A percentile compares a stretch with the other conserved stretches of the same genome.
These are phyloP conservation scores for Ascaphus truei DNA, from an alignment of 2,113 vertebrate species.

Conservation along the genomic window DNA sequence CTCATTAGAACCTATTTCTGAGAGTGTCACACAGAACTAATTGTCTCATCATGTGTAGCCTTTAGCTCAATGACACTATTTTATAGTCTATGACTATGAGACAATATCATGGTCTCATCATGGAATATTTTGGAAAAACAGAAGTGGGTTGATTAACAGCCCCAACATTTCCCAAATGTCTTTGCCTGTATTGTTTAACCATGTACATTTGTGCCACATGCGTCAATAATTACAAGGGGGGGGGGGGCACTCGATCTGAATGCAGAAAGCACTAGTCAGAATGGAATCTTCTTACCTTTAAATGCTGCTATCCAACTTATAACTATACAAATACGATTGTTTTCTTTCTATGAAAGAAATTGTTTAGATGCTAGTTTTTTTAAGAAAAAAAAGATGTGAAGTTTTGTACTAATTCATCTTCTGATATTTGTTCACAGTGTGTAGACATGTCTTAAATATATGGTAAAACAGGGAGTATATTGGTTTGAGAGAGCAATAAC, in stretches of 20 bases:
- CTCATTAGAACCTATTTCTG: background rate
- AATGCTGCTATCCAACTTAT: slow-evolving; percentile 67
- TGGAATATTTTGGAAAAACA: too few relatives aligned
- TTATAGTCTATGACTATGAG: too few relatives aligned
- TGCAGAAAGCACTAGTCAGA: background rate
- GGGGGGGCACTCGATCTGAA: background rate
- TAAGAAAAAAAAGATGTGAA: slow-evolving; percentile 57
- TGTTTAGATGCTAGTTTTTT: slow-evolving; percentile 57
- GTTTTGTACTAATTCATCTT: slow-evolving; percentile 59
- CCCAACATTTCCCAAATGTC: too few relatives aligned
- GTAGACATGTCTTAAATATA: slow-evolving; percentile 44
- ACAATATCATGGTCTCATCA: too few relatives aligned
- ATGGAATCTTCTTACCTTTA: slow-evolving; percentile 6
- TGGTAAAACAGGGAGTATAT: slow-evolving; percentile 8
- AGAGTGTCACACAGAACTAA: too few relatives aligned
- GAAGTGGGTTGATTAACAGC: too few relatives aligned
- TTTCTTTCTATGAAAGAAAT: slow-evolving; percentile 91
- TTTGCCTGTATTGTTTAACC: too few relatives aligned
- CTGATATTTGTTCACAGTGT: slow-evolving; percentile 50
- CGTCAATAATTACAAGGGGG: too few relatives aligned
- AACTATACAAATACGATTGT: slow-evolving; percentile 48
- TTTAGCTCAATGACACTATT: too few relatives aligned
- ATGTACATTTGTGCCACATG: too few relatives aligned
- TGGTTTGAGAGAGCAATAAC: background rate
- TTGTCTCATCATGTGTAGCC: too few relatives aligned